A percentile compares a stretch with the other conserved stretches of the same genome.
Evolutionary conservation across 2,113 vertebrate species (phyloP).

Genomic region (Athene cunicularia): DNA sequence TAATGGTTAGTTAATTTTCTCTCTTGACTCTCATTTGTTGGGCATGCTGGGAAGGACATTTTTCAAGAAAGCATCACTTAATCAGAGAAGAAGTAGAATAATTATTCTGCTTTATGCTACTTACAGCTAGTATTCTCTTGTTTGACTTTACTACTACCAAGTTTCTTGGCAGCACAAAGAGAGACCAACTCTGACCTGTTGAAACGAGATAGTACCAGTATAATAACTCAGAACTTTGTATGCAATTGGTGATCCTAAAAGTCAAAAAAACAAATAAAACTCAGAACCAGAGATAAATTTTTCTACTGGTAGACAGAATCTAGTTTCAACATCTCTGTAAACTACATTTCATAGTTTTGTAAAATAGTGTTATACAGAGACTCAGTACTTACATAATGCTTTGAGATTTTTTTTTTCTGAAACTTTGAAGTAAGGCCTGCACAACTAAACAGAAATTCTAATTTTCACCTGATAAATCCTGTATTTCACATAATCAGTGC

Average conservation of each 20-base stretch:
- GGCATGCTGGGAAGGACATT: background rate
- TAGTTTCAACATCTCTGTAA: background rate
- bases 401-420: background rate
- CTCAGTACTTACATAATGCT: background rate
- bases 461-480: background rate
- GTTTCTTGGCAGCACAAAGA: background rate
- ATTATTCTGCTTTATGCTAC: background rate
- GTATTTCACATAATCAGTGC: background rate
- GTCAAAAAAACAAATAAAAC: background rate
- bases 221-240: background rate
- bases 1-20: background rate
- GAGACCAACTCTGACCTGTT: background rate
- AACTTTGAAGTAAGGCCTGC: background rate
- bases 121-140: background rate
- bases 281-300: background rate
- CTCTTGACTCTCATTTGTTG: background rate
- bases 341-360: background rate
- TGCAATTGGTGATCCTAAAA: background rate
- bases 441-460: background rate
- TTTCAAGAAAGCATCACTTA: background rate
- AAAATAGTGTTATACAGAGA: background rate
- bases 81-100: background rate
- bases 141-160: background rate
- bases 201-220: background rate
- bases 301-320: background rate